These are phyloP conservation scores for Drosophila mercatorum DNA, from an alignment of 2,888 invertebrate genomes.

Conservation along the genomic window DNA sequence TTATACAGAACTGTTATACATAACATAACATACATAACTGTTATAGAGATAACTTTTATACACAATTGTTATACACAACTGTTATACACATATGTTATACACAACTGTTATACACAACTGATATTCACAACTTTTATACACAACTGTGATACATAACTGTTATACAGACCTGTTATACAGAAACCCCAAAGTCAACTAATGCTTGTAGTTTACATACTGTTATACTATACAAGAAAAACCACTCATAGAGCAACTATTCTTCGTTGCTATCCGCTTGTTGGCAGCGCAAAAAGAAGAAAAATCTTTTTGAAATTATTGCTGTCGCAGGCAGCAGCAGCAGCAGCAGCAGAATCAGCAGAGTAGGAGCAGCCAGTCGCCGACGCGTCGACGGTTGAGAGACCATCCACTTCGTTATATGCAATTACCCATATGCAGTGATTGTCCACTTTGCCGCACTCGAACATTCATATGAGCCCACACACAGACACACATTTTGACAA, in stretches of 20 bases:
- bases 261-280: conserved; percentile 17
- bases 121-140: background rate
- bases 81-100: background rate
- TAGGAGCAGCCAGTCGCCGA: conserved; percentile 10
- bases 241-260: background rate
- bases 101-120: background rate
- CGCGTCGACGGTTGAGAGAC: background rate
- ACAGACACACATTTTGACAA: conserved; percentile 33
- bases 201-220: conserved; percentile 2
- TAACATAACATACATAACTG: background rate
- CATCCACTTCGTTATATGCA: conserved; percentile 48
- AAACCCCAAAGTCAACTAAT: background rate
- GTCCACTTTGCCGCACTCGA: conserved; percentile 63
- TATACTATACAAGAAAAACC: background rate
- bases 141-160: background rate
- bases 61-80: background rate
- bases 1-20: background rate
- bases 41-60: background rate
- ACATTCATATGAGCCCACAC: conserved; percentile 35
- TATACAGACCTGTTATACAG: background rate
- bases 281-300: conserved; percentile 16
- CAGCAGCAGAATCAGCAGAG: conserved; percentile 6
- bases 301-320: conserved; percentile 55
- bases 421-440: conserved; percentile 73
- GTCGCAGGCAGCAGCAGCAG: conserved; percentile 35